These are phyloP conservation scores for Rutpela maculata DNA, from an alignment of 2,888 invertebrate genomes.

Conservation along the genomic window DNA sequence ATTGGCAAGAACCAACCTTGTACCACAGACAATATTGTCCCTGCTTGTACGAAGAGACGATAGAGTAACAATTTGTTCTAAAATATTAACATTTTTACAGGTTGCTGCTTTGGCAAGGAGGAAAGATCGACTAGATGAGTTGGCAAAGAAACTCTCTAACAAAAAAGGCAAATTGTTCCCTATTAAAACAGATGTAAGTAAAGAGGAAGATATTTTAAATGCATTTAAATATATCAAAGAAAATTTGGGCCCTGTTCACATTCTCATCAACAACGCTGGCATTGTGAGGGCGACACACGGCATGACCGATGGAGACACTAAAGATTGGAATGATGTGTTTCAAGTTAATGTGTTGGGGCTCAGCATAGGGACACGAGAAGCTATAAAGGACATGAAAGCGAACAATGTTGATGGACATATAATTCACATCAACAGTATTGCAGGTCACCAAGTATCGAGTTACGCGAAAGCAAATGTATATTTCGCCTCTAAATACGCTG, in stretches of 20 bases:
- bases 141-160: slow-evolving; percentile 46
- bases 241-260: too few species aligned
- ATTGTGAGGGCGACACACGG: neutral
- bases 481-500: neutral
- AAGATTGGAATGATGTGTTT: slow-evolving; percentile 53
- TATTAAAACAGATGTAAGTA: slow-evolving; percentile 67
- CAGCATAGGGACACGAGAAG: slow-evolving; percentile 43
- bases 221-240: too few species aligned
- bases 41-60: too few species aligned
- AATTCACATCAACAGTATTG: slow-evolving; percentile 51
- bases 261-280: slow-evolving; percentile 69
- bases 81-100: slow-evolving; percentile 20
- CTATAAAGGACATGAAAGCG: slow-evolving; percentile 52
- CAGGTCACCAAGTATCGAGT: neutral
- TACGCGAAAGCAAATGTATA: neutral
- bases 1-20: too few species aligned
- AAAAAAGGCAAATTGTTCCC: slow-evolving; percentile 65
- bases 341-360: slow-evolving; percentile 58
- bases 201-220: slow-evolving; percentile 64
- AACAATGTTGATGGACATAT: slow-evolving; percentile 59
- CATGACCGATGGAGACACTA: slow-evolving; percentile 31
- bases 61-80: too few species aligned
- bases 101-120: slow-evolving; percentile 44
- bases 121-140: slow-evolving; percentile 52
- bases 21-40: too few species aligned